A percentile compares a stretch with the other conserved stretches of the same genome.
phyloP scores from a whole-genome alignment of 1,140 invertebrate genomes.

The Ganaspis sp. region DNA sequence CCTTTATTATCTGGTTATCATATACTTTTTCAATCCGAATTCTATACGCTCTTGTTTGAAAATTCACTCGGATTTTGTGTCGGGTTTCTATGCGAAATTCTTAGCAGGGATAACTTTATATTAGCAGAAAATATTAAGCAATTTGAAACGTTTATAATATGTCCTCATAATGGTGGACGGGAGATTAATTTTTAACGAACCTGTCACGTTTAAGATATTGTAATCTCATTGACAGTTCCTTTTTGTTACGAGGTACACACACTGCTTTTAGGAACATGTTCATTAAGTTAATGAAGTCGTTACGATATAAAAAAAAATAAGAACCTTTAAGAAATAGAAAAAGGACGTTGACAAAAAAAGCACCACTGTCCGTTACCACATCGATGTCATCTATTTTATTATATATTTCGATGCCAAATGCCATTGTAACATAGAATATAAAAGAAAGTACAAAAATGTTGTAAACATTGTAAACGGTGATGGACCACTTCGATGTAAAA shows the following conservation, averaged over 20 bases:
- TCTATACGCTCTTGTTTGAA: no score
- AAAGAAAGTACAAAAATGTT: background rate
- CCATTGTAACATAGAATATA: background rate
- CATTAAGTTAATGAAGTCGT: background rate
- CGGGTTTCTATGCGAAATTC: no score
- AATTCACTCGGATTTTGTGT: no score
- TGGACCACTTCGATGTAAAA: background rate
- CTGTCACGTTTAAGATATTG: background rate
- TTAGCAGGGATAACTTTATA: no score
- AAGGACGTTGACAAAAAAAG: background rate
- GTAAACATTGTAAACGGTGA: background rate
- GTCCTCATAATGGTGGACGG: no score
- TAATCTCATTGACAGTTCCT: background rate
- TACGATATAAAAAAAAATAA: background rate
- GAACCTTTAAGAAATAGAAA: background rate
- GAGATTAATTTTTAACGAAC: background rate
- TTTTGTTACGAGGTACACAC: background rate
- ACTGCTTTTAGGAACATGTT: background rate
- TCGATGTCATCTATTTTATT: background rate
- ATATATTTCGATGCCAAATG: background rate
- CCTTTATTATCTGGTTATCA: no score
- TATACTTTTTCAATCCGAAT: no score
- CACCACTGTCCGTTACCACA: background rate
- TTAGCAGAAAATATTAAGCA: no score
- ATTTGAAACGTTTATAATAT: no score